Evolutionary conservation across 2,888 invertebrate species (phyloP).

Genomic region (Cosmia trapezina): DNA sequence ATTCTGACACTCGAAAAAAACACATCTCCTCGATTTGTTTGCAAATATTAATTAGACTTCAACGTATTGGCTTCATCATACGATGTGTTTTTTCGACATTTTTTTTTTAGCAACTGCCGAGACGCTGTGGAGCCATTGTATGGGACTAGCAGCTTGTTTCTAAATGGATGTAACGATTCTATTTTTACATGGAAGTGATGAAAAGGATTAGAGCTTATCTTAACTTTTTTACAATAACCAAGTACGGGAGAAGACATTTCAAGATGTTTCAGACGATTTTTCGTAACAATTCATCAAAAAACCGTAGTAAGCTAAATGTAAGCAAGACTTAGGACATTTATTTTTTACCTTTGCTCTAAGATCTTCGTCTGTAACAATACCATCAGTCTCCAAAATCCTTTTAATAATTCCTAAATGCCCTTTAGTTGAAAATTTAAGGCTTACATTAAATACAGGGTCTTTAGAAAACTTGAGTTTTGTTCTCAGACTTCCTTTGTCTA

Average conservation of each 20-base stretch:
- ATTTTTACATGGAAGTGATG: conserved; percentile 24
- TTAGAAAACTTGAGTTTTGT: conserved; percentile 27
- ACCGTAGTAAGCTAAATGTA: background rate
- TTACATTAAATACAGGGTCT: conserved; percentile 26
- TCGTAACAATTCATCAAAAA: background rate
- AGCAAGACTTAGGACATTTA: background rate
- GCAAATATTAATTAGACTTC: conserved; percentile 71
- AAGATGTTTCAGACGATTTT: background rate
- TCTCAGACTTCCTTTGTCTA: conserved; percentile 41
- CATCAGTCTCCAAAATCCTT: conserved; percentile 1
- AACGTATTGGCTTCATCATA: conserved; percentile 60
- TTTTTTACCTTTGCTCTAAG: background rate
- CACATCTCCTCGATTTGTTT: conserved; percentile 64
- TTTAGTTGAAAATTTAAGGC: conserved; percentile 26
- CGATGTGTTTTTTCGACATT: conserved; percentile 57
- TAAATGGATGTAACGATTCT: conserved; percentile 11
- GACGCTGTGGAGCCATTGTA: conserved; percentile 63
- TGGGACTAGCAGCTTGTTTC: conserved; percentile 20
- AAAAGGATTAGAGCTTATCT: background rate
- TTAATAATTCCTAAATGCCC: conserved; percentile 14
- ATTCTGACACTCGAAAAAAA: conserved; percentile 47
- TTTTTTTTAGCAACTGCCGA: conserved; percentile 63
- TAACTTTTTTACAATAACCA: background rate
- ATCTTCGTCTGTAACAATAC: background rate
- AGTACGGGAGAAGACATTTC: background rate